Conservation (phyloP, 2,113 vertebrate species). For the Aegithalos caudatus region DNA sequence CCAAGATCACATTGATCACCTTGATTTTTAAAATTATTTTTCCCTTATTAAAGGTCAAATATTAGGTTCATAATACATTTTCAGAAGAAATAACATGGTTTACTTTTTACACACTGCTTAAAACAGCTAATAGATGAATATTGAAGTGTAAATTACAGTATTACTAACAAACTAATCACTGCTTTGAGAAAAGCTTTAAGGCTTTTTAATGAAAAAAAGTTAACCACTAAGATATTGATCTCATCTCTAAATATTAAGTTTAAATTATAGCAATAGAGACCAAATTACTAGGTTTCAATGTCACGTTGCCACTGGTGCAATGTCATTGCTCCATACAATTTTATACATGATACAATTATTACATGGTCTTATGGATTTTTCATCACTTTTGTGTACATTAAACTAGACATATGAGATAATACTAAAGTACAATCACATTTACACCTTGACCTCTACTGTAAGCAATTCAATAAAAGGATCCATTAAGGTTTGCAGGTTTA, state of each 20-base stretch:
- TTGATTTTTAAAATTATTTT: background rate
- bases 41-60: background rate
- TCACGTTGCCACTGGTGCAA: background rate
- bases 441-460: background rate
- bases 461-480: background rate
- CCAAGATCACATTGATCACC: background rate
- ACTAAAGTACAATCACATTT: background rate
- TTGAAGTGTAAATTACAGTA: background rate
- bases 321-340: background rate
- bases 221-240: background rate
- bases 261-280: background rate
- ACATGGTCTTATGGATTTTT: background rate
- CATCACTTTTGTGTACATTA: background rate
- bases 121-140: background rate
- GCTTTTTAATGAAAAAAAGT: background rate
- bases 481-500: background rate
- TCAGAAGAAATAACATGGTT: background rate
- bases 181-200: background rate
- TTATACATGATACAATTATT: background rate
- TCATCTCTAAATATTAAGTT: background rate
- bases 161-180: background rate
- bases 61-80: background rate
- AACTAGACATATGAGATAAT: background rate
- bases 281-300: background rate
- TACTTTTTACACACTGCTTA: background rate